A percentile compares a stretch with the other conserved stretches of the same genome.
phyloP scores from a whole-genome alignment of 2,888 invertebrate genomes.

The Plutella xylostella region DNA sequence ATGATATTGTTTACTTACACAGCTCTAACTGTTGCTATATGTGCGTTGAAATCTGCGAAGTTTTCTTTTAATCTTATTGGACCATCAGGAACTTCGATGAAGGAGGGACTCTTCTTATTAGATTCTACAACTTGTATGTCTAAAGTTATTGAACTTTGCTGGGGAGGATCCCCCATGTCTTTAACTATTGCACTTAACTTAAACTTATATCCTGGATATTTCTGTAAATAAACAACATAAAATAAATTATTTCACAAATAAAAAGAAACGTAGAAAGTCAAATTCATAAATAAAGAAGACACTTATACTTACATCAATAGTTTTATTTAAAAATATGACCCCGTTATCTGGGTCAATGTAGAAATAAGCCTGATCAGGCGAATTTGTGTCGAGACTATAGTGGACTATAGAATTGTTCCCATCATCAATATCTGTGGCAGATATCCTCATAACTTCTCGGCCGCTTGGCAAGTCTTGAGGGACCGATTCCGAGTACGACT shows the following conservation, averaged over 20 bases:
- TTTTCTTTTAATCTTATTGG: conserved; percentile 80
- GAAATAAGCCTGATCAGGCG: conserved; percentile 76
- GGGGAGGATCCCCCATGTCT: conserved; percentile 77
- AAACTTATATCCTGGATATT: conserved; percentile 73
- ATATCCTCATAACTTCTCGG: conserved; percentile 87
- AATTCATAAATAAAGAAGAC: not conserved
- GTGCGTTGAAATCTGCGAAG: conserved; percentile 76
- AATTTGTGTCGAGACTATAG: conserved; percentile 71
- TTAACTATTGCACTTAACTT: conserved; percentile 80
- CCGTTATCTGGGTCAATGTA: conserved; percentile 85
- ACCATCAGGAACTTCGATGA: conserved; percentile 71
- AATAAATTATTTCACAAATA: not conserved
- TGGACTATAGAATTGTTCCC: conserved; percentile 89
- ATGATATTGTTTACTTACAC: conserved; percentile 68
- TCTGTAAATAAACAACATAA: conserved; percentile 50
- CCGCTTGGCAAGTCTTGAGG: conserved; percentile 81
- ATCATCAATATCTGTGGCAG: conserved; percentile 93
- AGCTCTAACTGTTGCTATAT: conserved; percentile 79
- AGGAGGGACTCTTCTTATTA: conserved; percentile 86
- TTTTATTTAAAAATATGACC: conserved; percentile 79
- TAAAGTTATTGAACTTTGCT: conserved; percentile 79
- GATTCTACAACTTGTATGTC: conserved; percentile 88
- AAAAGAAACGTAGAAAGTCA: no score
- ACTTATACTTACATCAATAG: conserved; percentile 70
- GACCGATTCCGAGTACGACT: conserved; percentile 77